Evolutionary conservation across 2,888 invertebrate genomes (phyloP).

Genomic region (Sphaerophoria rueppellii): DNA sequence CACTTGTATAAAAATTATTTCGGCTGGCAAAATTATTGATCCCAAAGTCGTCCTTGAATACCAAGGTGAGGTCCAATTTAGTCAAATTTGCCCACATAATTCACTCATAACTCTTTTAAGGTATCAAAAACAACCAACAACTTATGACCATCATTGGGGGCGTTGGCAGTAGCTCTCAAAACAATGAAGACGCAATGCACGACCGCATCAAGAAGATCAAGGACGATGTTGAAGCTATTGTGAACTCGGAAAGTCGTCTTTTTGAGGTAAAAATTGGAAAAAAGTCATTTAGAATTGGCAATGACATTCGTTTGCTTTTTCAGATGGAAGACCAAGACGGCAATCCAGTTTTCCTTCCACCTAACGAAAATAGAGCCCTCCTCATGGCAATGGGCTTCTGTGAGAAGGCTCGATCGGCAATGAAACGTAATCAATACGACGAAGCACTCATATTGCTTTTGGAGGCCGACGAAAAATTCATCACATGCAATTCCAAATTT

Average conservation of each 20-base stretch:
- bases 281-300: too few relatives aligned
- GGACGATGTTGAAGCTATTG: slow-evolving; percentile 84
- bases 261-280: slow-evolving; percentile 76
- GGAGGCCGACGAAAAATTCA: slow-evolving; percentile 90
- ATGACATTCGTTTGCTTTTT: slow-evolving; percentile 24
- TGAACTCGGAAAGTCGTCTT: slow-evolving; percentile 81
- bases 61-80: slow-evolving; percentile 82
- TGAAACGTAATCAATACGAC: slow-evolving; percentile 86
- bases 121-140: slow-evolving; percentile 86
- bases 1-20: slow-evolving; percentile 86
- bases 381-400: slow-evolving; percentile 91
- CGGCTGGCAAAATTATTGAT: slow-evolving; percentile 86
- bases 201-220: slow-evolving; percentile 84
- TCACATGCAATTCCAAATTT: slow-evolving; percentile 81
- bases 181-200: slow-evolving; percentile 84
- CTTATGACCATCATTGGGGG: slow-evolving; percentile 86
- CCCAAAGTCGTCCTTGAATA: slow-evolving; percentile 82
- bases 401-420: slow-evolving; percentile 88
- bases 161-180: slow-evolving; percentile 78
- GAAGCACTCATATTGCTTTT: slow-evolving; percentile 88
- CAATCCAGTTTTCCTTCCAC: slow-evolving; percentile 87
- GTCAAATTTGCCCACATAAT: not conserved
- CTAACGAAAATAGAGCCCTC: slow-evolving; percentile 87
- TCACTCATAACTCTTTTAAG: slow-evolving; percentile 36
- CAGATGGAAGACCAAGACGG: slow-evolving; percentile 91